phyloP scores from a whole-genome alignment of 1,140 invertebrate species.

The Sitobion miscanthi region DNA sequence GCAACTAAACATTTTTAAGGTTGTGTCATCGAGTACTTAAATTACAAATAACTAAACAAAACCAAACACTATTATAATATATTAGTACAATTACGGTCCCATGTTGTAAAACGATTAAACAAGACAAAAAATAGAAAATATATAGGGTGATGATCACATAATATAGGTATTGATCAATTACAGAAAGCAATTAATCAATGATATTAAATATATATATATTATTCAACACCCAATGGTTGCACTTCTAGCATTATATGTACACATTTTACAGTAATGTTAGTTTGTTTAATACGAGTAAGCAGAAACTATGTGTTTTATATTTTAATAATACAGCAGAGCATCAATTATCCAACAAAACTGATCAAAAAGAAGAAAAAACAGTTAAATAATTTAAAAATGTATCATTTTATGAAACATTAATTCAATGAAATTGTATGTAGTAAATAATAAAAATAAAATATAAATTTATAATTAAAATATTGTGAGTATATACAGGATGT shows the following conservation, averaged over 20 bases:
- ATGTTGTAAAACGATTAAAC: background rate
- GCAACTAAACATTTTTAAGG: background rate
- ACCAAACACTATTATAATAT: background rate
- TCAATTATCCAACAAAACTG: background rate
- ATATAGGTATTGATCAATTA: background rate
- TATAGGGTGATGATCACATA: background rate
- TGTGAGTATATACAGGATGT: background rate
- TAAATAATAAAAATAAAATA: background rate
- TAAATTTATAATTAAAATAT: background rate
- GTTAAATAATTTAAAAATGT: background rate
- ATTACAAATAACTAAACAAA: background rate
- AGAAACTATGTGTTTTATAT: background rate
- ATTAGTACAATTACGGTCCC: background rate
- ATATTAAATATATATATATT: background rate
- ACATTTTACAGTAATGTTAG: background rate
- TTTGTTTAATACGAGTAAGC: background rate
- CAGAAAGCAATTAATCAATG: too few species aligned
- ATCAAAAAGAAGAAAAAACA: background rate
- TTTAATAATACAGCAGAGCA: conserved; percentile 8
- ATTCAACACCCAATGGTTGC: background rate
- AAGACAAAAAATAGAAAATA: background rate
- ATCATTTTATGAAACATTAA: background rate
- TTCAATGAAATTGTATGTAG: background rate
- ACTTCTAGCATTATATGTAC: background rate
- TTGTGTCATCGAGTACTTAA: background rate